Base-by-base conservation (phyloP, 1,140 invertebrate species). In the Aphidius gifuensis region DNA sequence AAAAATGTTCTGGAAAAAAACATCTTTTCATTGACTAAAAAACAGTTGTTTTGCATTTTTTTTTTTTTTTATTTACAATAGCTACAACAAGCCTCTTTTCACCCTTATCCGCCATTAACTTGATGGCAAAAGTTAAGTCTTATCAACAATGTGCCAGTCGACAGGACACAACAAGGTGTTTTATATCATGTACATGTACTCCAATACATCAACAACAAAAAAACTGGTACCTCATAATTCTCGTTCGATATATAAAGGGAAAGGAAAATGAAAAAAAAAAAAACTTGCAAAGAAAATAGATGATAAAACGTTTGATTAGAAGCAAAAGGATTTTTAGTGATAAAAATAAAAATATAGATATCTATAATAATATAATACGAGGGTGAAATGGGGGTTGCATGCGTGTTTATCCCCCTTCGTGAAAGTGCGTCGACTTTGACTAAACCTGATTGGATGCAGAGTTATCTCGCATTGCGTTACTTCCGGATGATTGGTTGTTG, bases 371-470 rank as follows among this genome's bases (percentile, higher is more conserved):
- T 32, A 32, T 32, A 32, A 1, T 32, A 32, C 23, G 4, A 44
- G 53, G 53, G 39, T 42, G 53, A 42, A 16, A 55, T 55, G 53
- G 39, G 40, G 40, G 53, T 21, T 11, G 39, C 53, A 42, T 55
- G 23, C 23, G 23, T 32, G 23, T 32, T 32, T 32, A 9, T 6
- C 11, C 23, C 32, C 58, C 40, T 38, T 44, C 57, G 1, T 68
- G 4, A 32, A 32, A 32, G 23, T 32, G 60, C 67, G 65, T 69
- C 72, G 74, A 67, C 73, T 75, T 78, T 46, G 62, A 60, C 60
- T 80, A 81, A 80, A 81, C 73, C 79, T 80, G 79, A 81, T 81
- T 81, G 79, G 79, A 80, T 81, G 78, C 78, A 79, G 79, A 81
- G 79, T 81, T 80, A 80, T 81, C 79, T 81, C 78, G 77, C 77